Percentiles rank a stretch among this genome's conserved stretches.
These are phyloP conservation scores for Manis pentadactyla DNA, from an alignment of 2,797 vertebrate genomes.

Conservation along the genomic window DNA sequence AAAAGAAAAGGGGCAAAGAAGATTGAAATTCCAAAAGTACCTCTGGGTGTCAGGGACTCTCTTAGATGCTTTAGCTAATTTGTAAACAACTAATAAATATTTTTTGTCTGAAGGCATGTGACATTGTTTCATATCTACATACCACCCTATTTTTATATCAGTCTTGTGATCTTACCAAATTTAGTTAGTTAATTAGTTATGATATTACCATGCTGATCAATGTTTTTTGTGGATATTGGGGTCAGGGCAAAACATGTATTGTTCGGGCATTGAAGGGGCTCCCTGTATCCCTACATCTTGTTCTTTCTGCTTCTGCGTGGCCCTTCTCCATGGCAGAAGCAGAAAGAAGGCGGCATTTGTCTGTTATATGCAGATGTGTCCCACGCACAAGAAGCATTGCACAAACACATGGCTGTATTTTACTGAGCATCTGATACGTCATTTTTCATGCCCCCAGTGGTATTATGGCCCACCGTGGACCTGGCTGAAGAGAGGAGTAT, in stretches of 20 bases:
- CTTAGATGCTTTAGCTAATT: neutral
- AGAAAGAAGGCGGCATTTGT: neutral
- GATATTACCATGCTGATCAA: neutral
- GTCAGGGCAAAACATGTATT: neutral
- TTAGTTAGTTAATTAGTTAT: neutral
- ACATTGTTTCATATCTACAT: neutral
- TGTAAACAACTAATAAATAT: neutral
- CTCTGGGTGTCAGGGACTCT: neutral
- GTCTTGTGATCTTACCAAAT: neutral
- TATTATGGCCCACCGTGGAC: neutral
- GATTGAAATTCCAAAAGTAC: neutral
- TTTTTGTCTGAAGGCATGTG: conserved; percentile 19
- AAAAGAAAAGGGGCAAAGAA: neutral
- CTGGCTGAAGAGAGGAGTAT: neutral
- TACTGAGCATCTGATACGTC: neutral
- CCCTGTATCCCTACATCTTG: neutral
- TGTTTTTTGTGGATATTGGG: neutral
- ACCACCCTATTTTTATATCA: neutral
- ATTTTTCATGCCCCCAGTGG: conserved; percentile 3
- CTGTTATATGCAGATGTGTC: neutral
- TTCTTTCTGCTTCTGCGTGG: neutral
- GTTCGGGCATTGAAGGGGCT: neutral
- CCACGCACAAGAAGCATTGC: neutral
- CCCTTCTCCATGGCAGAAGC: neutral
- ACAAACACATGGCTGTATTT: neutral